These are phyloP conservation scores for Notechis scutatus DNA, from an alignment of 2,113 vertebrate genomes.

Conservation along the genomic window DNA sequence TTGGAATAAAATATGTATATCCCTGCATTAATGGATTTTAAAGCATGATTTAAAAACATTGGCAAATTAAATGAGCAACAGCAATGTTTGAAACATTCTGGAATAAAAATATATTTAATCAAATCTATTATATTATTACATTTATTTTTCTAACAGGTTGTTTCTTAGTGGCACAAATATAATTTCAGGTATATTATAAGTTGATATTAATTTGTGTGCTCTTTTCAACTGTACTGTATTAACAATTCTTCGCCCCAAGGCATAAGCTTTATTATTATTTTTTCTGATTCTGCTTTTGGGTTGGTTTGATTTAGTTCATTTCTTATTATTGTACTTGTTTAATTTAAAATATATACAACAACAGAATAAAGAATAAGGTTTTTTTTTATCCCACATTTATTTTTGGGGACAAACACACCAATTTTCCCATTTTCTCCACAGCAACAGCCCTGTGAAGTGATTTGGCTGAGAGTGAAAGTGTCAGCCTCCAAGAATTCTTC, in stretches of 20 bases:
- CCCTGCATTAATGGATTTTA: not conserved
- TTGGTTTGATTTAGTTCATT: not conserved
- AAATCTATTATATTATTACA: not conserved
- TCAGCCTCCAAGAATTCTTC: too few relatives aligned
- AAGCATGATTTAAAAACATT: not conserved
- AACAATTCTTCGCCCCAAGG: not conserved
- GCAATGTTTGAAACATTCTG: not conserved
- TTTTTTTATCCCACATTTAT: not conserved
- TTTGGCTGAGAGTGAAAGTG: not conserved
- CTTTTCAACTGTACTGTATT: not conserved
- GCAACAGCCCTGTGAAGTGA: not conserved
- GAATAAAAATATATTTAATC: not conserved
- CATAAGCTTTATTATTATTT: not conserved
- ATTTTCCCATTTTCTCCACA: not conserved
- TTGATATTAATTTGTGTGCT: not conserved
- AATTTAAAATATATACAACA: not conserved
- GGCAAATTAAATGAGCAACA: not conserved
- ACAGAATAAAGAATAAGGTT: not conserved
- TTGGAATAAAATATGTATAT: not conserved
- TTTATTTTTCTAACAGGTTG: not conserved
- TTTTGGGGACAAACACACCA: not conserved
- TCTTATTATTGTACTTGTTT: not conserved
- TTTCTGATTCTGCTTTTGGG: not conserved
- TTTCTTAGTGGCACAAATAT: not conserved
- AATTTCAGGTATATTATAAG: not conserved